Percentiles rank a stretch among this genome's conserved stretches.
These are phyloP conservation scores for Lophura nycthemera DNA, from an alignment of 2,113 vertebrate species.

Conservation along the genomic window DNA sequence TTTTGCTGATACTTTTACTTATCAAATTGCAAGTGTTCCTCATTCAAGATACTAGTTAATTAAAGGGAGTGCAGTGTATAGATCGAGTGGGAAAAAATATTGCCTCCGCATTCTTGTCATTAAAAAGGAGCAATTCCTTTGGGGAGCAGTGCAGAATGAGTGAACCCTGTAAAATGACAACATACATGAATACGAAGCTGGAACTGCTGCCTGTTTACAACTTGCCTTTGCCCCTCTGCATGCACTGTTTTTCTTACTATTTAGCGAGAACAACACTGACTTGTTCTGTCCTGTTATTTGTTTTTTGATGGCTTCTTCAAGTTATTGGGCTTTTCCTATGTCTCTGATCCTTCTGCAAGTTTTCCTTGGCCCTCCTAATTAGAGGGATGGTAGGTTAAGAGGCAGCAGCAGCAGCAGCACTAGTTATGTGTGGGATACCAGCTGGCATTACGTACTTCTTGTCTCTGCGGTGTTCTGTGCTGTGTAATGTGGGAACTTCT, in stretches of 20 bases:
- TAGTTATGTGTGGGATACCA: not conserved
- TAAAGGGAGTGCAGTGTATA: not conserved
- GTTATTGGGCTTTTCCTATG: not conserved
- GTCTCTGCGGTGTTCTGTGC: not conserved
- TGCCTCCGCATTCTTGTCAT: not conserved
- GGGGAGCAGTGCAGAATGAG: not conserved
- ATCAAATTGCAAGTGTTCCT: not conserved
- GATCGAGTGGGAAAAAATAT: not conserved
- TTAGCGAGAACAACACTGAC: not conserved
- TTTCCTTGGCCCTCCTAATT: not conserved
- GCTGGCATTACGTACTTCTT: not conserved
- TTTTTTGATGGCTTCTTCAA: not conserved
- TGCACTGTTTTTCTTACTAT: not conserved
- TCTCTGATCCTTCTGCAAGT: not conserved
- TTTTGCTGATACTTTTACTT: not conserved
- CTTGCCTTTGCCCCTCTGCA: not conserved
- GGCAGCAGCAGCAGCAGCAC: not conserved
- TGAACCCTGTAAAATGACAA: not conserved
- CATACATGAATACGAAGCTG: not conserved
- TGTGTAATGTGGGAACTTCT: not conserved
- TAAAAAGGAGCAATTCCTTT: not conserved
- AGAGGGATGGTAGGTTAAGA: rapidly evolving
- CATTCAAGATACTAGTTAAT: not conserved
- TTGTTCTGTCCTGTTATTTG: not conserved
- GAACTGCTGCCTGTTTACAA: not conserved